phyloP scores from a whole-genome alignment of 2,888 invertebrate species.

The Lordiphosa andalusiaca region DNA sequence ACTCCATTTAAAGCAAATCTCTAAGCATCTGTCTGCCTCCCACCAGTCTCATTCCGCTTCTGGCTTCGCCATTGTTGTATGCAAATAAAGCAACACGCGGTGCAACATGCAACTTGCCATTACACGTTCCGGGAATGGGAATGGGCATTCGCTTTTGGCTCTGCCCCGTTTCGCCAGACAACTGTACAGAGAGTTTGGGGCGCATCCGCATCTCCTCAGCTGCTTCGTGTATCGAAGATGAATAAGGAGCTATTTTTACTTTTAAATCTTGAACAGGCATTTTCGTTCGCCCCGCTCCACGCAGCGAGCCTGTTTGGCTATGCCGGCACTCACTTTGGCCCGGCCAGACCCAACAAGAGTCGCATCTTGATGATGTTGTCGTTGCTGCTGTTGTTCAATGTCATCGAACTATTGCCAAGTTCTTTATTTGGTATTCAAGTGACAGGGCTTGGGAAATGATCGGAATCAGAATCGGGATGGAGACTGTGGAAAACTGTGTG shows the following conservation, averaged over 20 bases:
- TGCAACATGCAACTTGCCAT: constrained; percentile 46
- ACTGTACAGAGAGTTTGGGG: constrained; percentile 17
- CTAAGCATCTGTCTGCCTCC: constrained; percentile 12
- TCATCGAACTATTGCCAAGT: constrained; percentile 63
- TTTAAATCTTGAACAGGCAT: constrained; percentile 69
- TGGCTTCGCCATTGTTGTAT: constrained; percentile 40
- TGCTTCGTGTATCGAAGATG: constrained; percentile 73
- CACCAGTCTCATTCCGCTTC: background rate
- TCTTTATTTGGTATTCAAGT: constrained; percentile 31
- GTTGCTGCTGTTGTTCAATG: constrained; percentile 38
- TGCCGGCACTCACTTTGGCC: constrained; percentile 31
- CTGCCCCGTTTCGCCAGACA: constrained; percentile 16
- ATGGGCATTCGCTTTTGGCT: constrained; percentile 18
- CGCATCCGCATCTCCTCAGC: constrained; percentile 51
- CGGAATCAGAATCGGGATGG: constrained; percentile 1
- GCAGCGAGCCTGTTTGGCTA: constrained; percentile 12
- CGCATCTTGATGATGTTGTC: constrained; percentile 58
- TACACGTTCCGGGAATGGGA: constrained; percentile 47
- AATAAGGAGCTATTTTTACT: constrained; percentile 79
- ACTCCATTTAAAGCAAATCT: constrained; percentile 2
- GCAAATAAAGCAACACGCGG: constrained; percentile 69
- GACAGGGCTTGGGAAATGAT: constrained; percentile 30
- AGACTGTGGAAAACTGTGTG: constrained; percentile 21
- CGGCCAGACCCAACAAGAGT: constrained; percentile 27
- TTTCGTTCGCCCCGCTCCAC: constrained; percentile 16